These are phyloP conservation scores for Riptortus pedestris DNA, from an alignment of 1,140 invertebrate species.

Conservation along the genomic window DNA sequence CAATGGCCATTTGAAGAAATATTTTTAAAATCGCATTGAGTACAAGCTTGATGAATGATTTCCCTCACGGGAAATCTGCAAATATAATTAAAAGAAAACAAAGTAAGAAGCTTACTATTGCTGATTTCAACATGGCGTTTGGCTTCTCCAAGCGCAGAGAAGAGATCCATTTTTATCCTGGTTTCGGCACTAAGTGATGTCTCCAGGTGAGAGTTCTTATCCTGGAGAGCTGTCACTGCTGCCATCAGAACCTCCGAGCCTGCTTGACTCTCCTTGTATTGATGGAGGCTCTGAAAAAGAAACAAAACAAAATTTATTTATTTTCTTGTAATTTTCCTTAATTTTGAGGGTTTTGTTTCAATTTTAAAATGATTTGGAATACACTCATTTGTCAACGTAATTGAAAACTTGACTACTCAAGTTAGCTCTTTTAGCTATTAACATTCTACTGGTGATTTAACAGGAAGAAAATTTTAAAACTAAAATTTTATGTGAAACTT, in stretches of 20 bases:
- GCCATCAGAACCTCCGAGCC: conserved; percentile 71
- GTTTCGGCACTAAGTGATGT: conserved; percentile 90
- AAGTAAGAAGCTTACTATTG: conserved; percentile 22
- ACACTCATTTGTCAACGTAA: too few relatives aligned
- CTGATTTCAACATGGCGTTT: conserved; percentile 85
- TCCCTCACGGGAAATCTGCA: too few relatives aligned
- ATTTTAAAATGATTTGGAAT: not conserved
- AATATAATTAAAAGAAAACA: not conserved
- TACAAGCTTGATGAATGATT: too few relatives aligned
- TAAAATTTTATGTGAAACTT: too few relatives aligned
- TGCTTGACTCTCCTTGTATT: conserved; percentile 59
- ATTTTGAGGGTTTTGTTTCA: not conserved
- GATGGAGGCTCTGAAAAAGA: conserved; percentile 39
- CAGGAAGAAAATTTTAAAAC: too few relatives aligned
- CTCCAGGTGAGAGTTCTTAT: conserved; percentile 80
- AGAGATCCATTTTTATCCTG: conserved; percentile 88
- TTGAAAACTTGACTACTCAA: too few relatives aligned
- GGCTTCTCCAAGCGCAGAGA: conserved; percentile 88
- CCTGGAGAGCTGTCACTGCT: conserved; percentile 70
- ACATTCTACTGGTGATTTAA: too few relatives aligned
- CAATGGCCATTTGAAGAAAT: too few relatives aligned
- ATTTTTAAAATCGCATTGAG: too few relatives aligned
- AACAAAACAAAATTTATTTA: not conserved
- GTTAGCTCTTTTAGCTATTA: too few relatives aligned
- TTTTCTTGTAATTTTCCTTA: not conserved